Percentiles rank a stretch among this genome's conserved stretches.
Evolutionary conservation across 1,140 invertebrate genomes (phyloP).

Genomic region (Drosophila mauritiana): DNA sequence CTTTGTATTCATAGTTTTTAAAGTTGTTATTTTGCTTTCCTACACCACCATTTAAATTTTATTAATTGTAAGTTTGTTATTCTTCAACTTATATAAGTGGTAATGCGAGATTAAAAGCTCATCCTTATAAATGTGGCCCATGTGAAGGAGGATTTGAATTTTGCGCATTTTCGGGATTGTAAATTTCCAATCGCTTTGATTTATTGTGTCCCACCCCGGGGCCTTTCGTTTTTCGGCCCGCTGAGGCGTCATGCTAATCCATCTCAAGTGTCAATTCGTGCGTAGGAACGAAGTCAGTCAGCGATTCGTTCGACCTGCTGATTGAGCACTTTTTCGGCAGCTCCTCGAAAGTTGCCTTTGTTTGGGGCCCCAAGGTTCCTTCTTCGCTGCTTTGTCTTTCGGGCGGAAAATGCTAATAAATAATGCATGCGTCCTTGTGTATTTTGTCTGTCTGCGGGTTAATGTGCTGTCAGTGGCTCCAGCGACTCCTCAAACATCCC

Average conservation of each 20-base stretch:
- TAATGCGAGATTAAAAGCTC: background rate
- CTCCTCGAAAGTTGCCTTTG: constrained; percentile 29
- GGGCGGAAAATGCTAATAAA: constrained; percentile 73
- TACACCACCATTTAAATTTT: too few relatives aligned
- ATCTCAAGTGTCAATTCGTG: constrained; percentile 81
- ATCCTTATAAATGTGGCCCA: constrained; percentile 3
- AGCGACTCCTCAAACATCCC: background rate
- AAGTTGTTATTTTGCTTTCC: too few relatives aligned
- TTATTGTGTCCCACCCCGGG: constrained; percentile 22
- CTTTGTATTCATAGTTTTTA: too few relatives aligned
- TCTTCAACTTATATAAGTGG: background rate
- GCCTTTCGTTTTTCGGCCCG: constrained; percentile 5
- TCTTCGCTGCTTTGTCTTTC: constrained; percentile 50
- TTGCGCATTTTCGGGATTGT: constrained; percentile 27
- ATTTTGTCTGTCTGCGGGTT: constrained; percentile 62
- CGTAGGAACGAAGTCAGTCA: constrained; percentile 69
- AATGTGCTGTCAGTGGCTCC: constrained; percentile 74
- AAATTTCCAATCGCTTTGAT: constrained; percentile 46
- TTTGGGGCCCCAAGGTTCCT: constrained; percentile 14
- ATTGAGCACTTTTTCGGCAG: constrained; percentile 70
- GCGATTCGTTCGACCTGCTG: constrained; percentile 71
- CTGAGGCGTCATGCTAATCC: constrained; percentile 69
- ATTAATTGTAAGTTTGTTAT: background rate
- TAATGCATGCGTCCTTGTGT: constrained; percentile 79
- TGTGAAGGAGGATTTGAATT: constrained; percentile 13